Percentiles rank a stretch among this genome's conserved stretches.
These are phyloP conservation scores for Hoplias malabaricus DNA, from an alignment of 2,113 vertebrate genomes.

Conservation along the genomic window DNA sequence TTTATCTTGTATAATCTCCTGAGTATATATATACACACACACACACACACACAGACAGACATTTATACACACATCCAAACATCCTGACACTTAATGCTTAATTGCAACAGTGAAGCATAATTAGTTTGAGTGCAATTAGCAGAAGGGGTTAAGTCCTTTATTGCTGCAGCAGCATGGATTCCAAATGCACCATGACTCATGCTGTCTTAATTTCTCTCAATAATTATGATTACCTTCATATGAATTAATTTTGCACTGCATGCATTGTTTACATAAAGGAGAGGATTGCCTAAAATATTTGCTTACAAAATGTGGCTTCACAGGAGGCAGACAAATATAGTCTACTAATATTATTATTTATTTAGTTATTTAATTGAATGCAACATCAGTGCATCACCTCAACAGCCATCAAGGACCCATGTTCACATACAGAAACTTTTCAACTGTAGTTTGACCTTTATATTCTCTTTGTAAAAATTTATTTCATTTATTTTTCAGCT, in stretches of 20 bases:
- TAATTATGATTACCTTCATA: constrained; percentile 47
- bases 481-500: background rate
- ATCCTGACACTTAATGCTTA: constrained; percentile 41
- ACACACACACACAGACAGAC: constrained; percentile 48
- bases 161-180: constrained; percentile 21
- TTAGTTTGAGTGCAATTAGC: constrained; percentile 47
- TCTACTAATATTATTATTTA: too few species aligned
- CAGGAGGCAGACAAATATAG: too few species aligned
- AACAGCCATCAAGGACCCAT: constrained; percentile 7
- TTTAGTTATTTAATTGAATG: too few species aligned
- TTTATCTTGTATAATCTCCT: constrained; percentile 10
- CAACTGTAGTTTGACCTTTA: constrained; percentile 13
- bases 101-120: constrained; percentile 45
- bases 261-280: constrained; percentile 26
- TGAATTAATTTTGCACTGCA: constrained; percentile 29
- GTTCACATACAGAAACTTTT: constrained; percentile 20
- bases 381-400: constrained; percentile 8
- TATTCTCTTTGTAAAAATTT: background rate
- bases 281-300: constrained; percentile 12
- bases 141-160: constrained; percentile 44
- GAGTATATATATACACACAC: constrained; percentile 53
- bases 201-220: constrained; percentile 40
- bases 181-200: constrained; percentile 34
- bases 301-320: background rate
- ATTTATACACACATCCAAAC: constrained; percentile 53